phyloP scores from a whole-genome alignment of 1,140 invertebrate species.

The Sycobia sp. region DNA sequence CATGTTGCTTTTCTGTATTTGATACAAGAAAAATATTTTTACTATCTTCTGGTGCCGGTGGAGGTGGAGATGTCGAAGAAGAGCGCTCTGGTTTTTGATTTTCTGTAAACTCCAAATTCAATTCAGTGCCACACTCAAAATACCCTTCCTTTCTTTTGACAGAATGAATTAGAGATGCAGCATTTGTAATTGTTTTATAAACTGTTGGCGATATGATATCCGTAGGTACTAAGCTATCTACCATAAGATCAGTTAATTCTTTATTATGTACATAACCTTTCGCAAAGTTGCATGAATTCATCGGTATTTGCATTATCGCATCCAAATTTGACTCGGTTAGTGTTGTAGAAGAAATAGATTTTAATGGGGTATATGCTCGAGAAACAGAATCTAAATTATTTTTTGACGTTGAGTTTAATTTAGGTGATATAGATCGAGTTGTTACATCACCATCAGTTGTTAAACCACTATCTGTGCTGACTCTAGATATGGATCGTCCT shows the following conservation, averaged over 20 bases:
- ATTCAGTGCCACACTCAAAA: slow-evolving; percentile 57
- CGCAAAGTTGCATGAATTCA: slow-evolving; percentile 57
- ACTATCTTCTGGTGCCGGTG: slow-evolving; percentile 74
- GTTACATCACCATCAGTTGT: slow-evolving; percentile 60
- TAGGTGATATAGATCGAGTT: slow-evolving; percentile 57
- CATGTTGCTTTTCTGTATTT: slow-evolving; percentile 44
- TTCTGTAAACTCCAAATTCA: slow-evolving; percentile 64
- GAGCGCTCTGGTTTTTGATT: slow-evolving; percentile 60
- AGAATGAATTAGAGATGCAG: slow-evolving; percentile 58
- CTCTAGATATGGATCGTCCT: slow-evolving; percentile 56
- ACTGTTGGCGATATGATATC: slow-evolving; percentile 60
- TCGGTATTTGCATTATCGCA: slow-evolving; percentile 54
- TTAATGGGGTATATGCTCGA: slow-evolving; percentile 52
- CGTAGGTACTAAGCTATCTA: slow-evolving; percentile 60
- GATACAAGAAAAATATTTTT: slow-evolving; percentile 60
- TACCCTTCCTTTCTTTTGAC: slow-evolving; percentile 70
- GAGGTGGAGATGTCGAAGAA: slow-evolving; percentile 74
- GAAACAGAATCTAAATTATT: slow-evolving; percentile 55
- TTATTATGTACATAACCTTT: slow-evolving; percentile 60
- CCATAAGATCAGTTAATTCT: slow-evolving; percentile 60
- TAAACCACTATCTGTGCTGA: slow-evolving; percentile 58
- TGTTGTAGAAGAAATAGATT: slow-evolving; percentile 47
- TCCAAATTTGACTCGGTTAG: slow-evolving; percentile 55
- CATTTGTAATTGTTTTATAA: slow-evolving; percentile 60
- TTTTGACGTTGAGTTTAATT: slow-evolving; percentile 55